These are phyloP conservation scores for Scaptomyza cyrtandrae DNA, from an alignment of 2,888 invertebrate species.

Conservation along the genomic window DNA sequence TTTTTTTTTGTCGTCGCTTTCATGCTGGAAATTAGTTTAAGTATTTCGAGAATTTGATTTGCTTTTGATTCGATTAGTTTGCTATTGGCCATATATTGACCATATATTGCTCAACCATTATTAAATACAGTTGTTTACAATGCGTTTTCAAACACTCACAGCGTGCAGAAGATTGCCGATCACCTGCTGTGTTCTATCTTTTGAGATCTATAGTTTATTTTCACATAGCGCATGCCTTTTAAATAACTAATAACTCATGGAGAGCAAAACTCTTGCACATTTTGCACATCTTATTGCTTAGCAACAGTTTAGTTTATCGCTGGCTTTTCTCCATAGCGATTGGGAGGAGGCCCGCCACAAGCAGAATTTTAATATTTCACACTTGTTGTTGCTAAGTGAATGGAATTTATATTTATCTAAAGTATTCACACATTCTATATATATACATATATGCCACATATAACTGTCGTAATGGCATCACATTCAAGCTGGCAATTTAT, in stretches of 20 bases:
- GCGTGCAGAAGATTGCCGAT: constrained; percentile 3
- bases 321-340: neutral
- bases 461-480: too few relatives aligned
- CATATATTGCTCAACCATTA: constrained; percentile 11
- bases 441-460: too few relatives aligned
- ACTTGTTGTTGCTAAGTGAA: neutral
- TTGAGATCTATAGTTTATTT: constrained; percentile 10
- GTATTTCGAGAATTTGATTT: constrained; percentile 26
- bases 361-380: neutral
- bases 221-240: neutral
- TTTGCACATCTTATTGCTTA: constrained; percentile 1
- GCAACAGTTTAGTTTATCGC: too few relatives aligned
- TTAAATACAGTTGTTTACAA: constrained; percentile 8
- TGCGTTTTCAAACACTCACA: neutral
- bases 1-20: constrained; percentile 28
- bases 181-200: constrained; percentile 9
- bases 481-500: neutral
- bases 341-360: neutral
- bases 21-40: constrained; percentile 19
- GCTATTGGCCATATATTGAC: neutral
- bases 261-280: neutral
- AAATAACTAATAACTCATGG: constrained; percentile 16
- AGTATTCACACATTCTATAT: neutral
- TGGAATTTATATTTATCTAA: neutral
- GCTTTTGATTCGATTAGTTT: constrained; percentile 12